Conservation (phyloP, 2,113 vertebrate species). For the Salminus brasiliensis region DNA sequence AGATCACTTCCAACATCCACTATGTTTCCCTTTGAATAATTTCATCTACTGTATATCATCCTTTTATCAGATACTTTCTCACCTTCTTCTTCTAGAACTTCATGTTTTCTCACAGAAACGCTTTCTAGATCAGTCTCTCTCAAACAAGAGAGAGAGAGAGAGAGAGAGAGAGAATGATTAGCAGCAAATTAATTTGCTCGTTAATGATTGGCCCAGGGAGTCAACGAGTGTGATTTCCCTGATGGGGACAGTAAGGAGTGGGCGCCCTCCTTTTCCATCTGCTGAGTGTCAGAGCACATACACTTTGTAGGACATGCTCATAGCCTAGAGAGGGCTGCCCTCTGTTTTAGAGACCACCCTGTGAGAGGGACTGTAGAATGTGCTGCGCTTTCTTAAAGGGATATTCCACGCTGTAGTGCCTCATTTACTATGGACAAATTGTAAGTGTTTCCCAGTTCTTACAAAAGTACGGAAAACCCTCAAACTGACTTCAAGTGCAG, state of each 20-base stretch:
- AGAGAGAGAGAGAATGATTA: conserved; percentile 73
- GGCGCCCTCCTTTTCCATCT: conserved; percentile 82
- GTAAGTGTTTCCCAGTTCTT: too few species aligned
- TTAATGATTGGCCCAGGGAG: conserved; percentile 80
- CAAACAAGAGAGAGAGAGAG: conserved; percentile 15
- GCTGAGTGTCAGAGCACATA: conserved; percentile 51
- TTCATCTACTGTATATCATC: too few species aligned
- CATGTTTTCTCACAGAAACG: conserved; percentile 1
- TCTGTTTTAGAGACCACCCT: not conserved
- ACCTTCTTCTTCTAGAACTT: conserved; percentile 31
- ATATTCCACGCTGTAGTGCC: not conserved
- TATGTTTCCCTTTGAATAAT: not conserved
- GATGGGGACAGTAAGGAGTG: conserved; percentile 75
- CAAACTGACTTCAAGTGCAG: too few species aligned
- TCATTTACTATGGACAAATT: not conserved
- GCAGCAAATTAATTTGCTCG: conserved; percentile 78
- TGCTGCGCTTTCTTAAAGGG: not conserved
- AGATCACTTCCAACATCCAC: not conserved
- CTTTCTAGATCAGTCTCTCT: conserved; percentile 44
- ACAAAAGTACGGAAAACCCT: too few species aligned
- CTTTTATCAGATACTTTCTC: too few species aligned
- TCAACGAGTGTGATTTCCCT: conserved; percentile 79
- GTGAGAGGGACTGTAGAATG: not conserved
- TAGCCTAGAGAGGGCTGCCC: conserved; percentile 31
- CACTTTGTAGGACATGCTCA: conserved; percentile 3